phyloP scores from a whole-genome alignment of 2,113 vertebrate genomes.

The Bubalus kerabau region DNA sequence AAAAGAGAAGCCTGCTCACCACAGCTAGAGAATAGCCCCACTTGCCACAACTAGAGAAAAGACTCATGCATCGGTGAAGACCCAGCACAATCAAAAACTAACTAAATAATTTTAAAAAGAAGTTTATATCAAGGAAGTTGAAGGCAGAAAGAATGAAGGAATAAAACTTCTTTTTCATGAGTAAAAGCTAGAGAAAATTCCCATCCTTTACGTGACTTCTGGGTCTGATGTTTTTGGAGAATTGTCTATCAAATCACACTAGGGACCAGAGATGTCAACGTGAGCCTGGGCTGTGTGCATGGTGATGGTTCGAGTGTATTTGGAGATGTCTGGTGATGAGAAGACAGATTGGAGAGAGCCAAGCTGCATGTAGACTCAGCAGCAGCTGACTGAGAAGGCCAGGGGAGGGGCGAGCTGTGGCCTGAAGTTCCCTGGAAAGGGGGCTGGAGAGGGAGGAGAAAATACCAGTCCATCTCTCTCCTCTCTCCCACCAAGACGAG shows the following conservation, averaged over 20 bases:
- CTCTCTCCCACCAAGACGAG: background rate
- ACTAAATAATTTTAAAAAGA: background rate
- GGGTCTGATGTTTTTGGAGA: background rate
- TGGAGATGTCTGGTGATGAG: background rate
- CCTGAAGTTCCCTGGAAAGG: background rate
- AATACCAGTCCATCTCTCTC: background rate
- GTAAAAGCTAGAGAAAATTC: background rate
- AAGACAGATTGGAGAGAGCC: background rate
- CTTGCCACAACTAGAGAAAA: background rate
- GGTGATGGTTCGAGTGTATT: fast-evolving
- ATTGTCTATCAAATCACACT: background rate
- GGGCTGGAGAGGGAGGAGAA: background rate
- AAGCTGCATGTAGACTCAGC: background rate
- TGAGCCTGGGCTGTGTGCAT: background rate
- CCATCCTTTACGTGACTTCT: background rate
- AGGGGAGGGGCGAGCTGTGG: background rate
- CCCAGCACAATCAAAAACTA: background rate
- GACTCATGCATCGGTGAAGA: background rate
- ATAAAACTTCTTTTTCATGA: background rate
- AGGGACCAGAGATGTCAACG: background rate
- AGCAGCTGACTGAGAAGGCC: background rate
- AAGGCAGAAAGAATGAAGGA: background rate
- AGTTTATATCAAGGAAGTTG: background rate
- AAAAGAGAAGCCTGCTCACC: background rate
- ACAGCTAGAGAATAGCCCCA: background rate